Base-by-base conservation (phyloP, 1,140 invertebrate genomes). In the Zaprionus nigranus region DNA sequence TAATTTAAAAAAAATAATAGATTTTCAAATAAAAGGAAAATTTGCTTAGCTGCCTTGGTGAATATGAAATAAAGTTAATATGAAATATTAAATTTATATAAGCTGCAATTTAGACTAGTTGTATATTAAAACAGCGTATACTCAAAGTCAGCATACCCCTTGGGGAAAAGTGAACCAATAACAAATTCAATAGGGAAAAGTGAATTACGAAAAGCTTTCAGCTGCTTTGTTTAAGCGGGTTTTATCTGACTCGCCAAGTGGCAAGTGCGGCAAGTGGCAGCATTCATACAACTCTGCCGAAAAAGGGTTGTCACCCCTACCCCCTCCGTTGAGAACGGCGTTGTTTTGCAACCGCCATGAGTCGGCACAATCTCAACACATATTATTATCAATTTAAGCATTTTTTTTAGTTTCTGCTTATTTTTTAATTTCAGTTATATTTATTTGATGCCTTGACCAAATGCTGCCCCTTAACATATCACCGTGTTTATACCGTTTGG, bases 151-250 rank as follows among this genome's bases (percentile, higher is more conserved):
- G 9, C 30, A 34, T 40, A 40, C 38, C 38, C 38, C 0, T 6
- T n/a, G 38, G 11, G n/a, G n/a, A n/a, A n/a, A n/a, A n/a, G n/a
- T n/a, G n/a, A n/a, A n/a, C n/a, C n/a, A n/a, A n/a, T n/a, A n/a
- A n/a, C n/a, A n/a, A n/a, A n/a, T 30, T 34, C 30, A 34, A 34
- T 34, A 9, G 15, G 38, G 15, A n/a, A n/a, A 15, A 6, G 5
- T 40, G 38, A 86, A 86, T 85, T 87, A 82, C 79, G 68, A 80
- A 86, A 82, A 82, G 82, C 82, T 86, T 79, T 76, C 79, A 68
- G 61, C 75, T 68, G 68, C 26, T 64, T 58, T 68, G 57, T 70
- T 70, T 59, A 63, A 70, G 63, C 65, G 62, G 62, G 67, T 76
- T 77, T 66, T 43, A 43, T 57, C 59, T 51, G 53, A 56, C 76